These are phyloP conservation scores for Microctenopoma lineatum DNA, from an alignment of 2,797 vertebrate genomes.

Conservation along the genomic window DNA sequence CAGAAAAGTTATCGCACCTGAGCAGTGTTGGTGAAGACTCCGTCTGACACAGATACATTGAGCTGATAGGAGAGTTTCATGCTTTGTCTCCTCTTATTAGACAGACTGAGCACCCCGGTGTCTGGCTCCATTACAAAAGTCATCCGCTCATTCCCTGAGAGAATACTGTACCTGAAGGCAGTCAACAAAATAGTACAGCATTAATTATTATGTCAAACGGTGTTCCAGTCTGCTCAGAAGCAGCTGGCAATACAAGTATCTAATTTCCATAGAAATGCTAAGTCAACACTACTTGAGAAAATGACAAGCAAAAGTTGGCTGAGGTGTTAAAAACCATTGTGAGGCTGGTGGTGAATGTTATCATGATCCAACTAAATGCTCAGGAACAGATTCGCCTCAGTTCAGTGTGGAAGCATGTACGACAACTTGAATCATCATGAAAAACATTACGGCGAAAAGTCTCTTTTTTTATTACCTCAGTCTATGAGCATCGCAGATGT, in stretches of 20 bases:
- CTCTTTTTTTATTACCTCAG: constrained; percentile 75
- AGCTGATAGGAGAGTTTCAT: constrained; percentile 88
- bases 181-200: neutral
- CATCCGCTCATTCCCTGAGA: constrained; percentile 94
- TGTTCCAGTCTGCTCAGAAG: constrained; percentile 6
- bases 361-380: neutral
- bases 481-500: constrained; percentile 86
- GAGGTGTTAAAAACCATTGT: no score
- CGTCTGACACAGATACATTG: constrained; percentile 95
- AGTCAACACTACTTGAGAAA: constrained; percentile 9
- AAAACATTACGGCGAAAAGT: constrained; percentile 18
- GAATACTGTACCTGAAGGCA: constrained; percentile 87
- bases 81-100: constrained; percentile 87
- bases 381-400: neutral
- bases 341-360: neutral
- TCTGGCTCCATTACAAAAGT: constrained; percentile 89
- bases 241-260: constrained; percentile 11
- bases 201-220: neutral
- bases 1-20: constrained; percentile 71
- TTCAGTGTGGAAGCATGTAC: neutral
- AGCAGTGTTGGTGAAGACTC: constrained; percentile 94
- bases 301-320: constrained; percentile 3
- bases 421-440: neutral
- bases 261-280: constrained; percentile 7
- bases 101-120: constrained; percentile 90